Evolutionary conservation across 2,888 invertebrate species (phyloP).

Genomic region (Cantharis nigra): DNA sequence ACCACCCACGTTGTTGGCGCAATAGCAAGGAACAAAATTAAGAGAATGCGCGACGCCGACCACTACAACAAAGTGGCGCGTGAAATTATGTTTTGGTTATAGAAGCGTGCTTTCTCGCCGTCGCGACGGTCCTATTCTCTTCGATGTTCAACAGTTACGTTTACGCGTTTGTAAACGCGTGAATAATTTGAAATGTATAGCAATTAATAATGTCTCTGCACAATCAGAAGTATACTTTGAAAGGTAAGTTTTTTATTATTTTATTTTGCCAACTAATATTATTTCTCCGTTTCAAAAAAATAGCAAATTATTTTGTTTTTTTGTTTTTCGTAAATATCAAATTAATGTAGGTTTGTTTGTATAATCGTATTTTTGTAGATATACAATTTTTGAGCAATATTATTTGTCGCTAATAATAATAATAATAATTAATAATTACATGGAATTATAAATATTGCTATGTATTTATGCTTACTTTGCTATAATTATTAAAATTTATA

Average conservation of each 20-base stretch:
- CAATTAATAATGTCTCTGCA: background rate
- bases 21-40: slow-evolving; percentile 5
- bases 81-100: slow-evolving; percentile 14
- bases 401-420: background rate
- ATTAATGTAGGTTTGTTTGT: no score
- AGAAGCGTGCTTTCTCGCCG: slow-evolving; percentile 26
- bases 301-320: no score
- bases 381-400: no score
- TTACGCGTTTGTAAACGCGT: background rate
- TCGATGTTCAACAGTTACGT: background rate
- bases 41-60: slow-evolving; percentile 31
- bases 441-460: background rate
- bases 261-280: background rate
- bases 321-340: no score
- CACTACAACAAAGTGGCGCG: slow-evolving; percentile 9
- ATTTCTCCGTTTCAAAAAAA: no score
- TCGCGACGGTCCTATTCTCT: slow-evolving; percentile 10
- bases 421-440: background rate
- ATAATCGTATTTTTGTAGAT: no score
- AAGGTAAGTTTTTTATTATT: background rate
- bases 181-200: background rate
- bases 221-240: background rate
- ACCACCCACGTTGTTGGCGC: background rate
- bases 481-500: background rate
- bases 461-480: background rate